Conservation (phyloP, 2,113 vertebrate genomes). For the Dromas ardeola region DNA sequence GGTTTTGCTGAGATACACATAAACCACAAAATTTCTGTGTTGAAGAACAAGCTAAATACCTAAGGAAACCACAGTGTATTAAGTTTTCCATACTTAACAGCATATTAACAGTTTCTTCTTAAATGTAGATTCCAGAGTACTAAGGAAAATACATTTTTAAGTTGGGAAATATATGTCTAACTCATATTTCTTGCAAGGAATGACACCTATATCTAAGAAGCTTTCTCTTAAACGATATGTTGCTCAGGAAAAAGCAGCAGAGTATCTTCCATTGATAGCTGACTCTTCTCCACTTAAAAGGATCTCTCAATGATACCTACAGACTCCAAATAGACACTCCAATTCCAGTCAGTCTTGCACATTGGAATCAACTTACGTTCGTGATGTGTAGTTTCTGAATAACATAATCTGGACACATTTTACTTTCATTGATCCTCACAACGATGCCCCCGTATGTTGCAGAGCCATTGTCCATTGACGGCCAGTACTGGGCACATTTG, state of each 20-base stretch:
- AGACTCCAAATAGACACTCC: background rate
- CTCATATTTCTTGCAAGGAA: background rate
- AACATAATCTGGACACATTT: slow-evolving; percentile 88
- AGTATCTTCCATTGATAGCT: background rate
- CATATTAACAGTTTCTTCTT: background rate
- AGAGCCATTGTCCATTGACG: slow-evolving; percentile 74
- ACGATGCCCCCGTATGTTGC: slow-evolving; percentile 85
- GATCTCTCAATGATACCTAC: background rate
- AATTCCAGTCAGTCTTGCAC: background rate
- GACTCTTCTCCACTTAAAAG: background rate
- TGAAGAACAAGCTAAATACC: background rate
- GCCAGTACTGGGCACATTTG: slow-evolving; percentile 98
- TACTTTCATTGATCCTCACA: slow-evolving; percentile 83
- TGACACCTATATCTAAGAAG: background rate
- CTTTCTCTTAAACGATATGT: background rate
- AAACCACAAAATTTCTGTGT: background rate
- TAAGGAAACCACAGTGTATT: background rate
- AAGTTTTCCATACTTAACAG: background rate
- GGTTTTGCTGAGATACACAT: background rate
- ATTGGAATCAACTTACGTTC: slow-evolving; percentile 78
- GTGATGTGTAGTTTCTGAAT: slow-evolving; percentile 86
- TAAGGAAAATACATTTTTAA: background rate
- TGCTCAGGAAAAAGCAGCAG: background rate
- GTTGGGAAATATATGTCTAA: background rate
- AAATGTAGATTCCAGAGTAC: background rate